Evolutionary conservation across 2,113 vertebrate species (phyloP), one percentile per base, ranked within the genome.

Genomic region (Forbesichthys agassizii): DNA sequence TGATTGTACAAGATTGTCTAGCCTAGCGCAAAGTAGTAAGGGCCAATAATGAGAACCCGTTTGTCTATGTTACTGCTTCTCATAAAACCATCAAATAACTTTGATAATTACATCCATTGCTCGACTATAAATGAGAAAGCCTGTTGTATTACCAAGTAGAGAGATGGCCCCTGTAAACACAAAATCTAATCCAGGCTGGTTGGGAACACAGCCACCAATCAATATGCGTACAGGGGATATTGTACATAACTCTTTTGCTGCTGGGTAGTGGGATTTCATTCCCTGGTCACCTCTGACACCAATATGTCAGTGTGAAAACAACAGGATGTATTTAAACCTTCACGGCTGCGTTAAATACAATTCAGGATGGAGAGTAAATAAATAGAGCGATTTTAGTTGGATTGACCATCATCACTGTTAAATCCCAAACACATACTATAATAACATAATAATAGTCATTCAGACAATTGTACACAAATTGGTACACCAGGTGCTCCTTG

Each of bases 151-250:
- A 3, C 49, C 13, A n/a, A 48, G 61, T 9, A 6, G 14, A 66
- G 52, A 52, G 66, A 55, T 69, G 68, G 42, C 61, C 36, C 14
- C 52, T 48, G 61, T 57, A 55, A 66, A 61, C 76, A 64, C 66
- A 69, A 78, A 73, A 78, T 78, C 65, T 64, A 42, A 20, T 54
- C 13, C n/a, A 54, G 42, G 11, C 48, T 56, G 52, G 48, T 79
- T 70, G 69, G 66, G 71, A 42, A 20, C 46, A 10, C 60, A 33
- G 56, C 62, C 62, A 74, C 55, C 71, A 65, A 69, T 73, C 70
- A 51, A 73, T 78, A 78, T 67, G 49, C 53, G 46, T 48, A 36
- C 33, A 49, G 69, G 61, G 56, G 51, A 36, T 68, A 33, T 59
- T 48, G 64, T 68, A 54, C 51, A 68, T 78, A 61, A 65, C 48